Evolutionary conservation across 2,888 invertebrate genomes (phyloP).

Genomic region (Escarpia spicata): DNA sequence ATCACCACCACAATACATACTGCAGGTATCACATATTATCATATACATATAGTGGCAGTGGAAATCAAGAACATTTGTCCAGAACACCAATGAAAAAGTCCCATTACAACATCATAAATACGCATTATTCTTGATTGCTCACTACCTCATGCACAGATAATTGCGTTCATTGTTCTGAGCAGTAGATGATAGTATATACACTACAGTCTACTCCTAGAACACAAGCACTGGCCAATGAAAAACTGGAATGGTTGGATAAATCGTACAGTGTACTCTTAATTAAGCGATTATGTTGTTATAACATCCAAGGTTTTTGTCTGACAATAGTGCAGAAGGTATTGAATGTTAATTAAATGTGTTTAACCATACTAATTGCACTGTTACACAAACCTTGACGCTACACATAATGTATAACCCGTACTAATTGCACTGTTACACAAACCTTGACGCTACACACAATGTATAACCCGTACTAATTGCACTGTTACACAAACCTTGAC

Average conservation of each 20-base stretch:
- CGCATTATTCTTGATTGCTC: background rate
- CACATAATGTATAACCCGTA: too few species aligned
- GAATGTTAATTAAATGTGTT: background rate
- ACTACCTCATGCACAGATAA: background rate
- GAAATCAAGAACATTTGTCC: background rate
- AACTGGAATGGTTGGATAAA: background rate
- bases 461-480: too few species aligned
- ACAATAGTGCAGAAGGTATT: background rate
- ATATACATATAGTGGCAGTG: background rate
- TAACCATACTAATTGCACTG: background rate
- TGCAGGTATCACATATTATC: too few species aligned
- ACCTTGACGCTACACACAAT: too few species aligned
- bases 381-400: too few species aligned
- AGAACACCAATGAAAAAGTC: background rate
- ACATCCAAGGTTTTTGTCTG: background rate
- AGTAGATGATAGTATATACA: background rate
- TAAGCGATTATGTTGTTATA: background rate
- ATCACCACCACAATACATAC: background rate
- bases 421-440: too few species aligned
- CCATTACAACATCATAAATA: background rate
- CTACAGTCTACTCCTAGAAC: background rate
- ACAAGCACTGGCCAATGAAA: background rate
- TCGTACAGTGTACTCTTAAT: background rate
- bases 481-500: too few species aligned
- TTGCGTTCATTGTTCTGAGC: constrained; percentile 5